Evolutionary conservation across 2,113 vertebrate genomes (phyloP).

Genomic region (Paratilapia polleni): DNA sequence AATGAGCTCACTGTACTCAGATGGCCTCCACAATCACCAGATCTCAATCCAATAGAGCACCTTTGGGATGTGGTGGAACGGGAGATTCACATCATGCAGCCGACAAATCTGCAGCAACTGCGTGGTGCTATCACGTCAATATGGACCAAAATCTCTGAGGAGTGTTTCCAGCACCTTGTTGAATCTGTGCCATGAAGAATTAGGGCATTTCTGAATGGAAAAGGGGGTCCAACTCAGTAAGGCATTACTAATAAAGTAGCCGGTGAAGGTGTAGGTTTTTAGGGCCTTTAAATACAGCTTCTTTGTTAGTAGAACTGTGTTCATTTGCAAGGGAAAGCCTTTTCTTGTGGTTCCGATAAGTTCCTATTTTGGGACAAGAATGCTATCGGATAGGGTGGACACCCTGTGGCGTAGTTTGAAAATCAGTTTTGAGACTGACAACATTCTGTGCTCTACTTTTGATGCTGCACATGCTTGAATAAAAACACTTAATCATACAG

Average conservation of each 20-base stretch:
- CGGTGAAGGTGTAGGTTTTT: background rate
- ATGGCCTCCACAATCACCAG: background rate
- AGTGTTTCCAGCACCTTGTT: background rate
- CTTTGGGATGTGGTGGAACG: background rate
- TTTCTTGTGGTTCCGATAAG: background rate
- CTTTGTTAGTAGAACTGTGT: background rate
- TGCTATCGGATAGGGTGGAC: background rate
- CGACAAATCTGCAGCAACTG: background rate
- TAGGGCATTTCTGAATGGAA: background rate
- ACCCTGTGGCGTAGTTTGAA: background rate
- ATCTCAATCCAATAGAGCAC: background rate
- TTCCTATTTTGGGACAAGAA: background rate
- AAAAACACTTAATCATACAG: slow-evolving; percentile 19
- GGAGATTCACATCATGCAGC: background rate
- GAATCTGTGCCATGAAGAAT: background rate
- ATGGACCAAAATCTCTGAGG: background rate
- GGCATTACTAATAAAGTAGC: background rate
- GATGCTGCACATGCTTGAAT: slow-evolving; percentile 1
- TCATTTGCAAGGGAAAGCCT: background rate
- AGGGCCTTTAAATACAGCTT: background rate
- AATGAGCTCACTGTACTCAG: background rate
- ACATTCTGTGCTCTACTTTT: background rate
- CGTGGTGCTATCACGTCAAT: background rate
- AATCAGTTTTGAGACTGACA: background rate
- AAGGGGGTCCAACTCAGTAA: background rate